phyloP scores from a whole-genome alignment of 2,888 invertebrate genomes.

The Suillia variegata region DNA sequence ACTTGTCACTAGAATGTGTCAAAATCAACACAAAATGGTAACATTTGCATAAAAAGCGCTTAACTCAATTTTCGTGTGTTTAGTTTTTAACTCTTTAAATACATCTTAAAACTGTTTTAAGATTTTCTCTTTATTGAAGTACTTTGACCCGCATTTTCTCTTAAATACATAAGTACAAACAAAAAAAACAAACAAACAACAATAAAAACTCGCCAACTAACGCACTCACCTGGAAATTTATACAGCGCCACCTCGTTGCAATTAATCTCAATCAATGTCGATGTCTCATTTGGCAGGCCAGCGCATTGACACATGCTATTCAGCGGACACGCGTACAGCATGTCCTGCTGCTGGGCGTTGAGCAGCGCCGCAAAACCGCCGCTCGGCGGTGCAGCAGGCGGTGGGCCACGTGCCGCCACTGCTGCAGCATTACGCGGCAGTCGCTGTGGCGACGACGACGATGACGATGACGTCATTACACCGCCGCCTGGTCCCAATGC shows the following conservation, averaged over 20 bases:
- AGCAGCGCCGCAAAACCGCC: conserved; percentile 51
- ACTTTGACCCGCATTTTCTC: too few species aligned
- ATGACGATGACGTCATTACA: conserved; percentile 6
- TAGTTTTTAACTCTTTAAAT: too few species aligned
- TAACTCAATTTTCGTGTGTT: too few species aligned
- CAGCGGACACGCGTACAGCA: conserved; percentile 59
- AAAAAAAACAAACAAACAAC: too few species aligned
- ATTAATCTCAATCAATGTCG: conserved; percentile 61
- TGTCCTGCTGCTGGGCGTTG: conserved; percentile 59
- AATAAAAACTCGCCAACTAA: too few species aligned
- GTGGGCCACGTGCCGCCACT: conserved; percentile 33
- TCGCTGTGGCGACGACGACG: conserved; percentile 23
- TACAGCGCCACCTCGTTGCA: conserved; percentile 62
- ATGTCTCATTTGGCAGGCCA: conserved; percentile 61
- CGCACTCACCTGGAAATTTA: conserved; percentile 61
- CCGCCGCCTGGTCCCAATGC: conserved; percentile 30
- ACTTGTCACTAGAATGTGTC: too few species aligned
- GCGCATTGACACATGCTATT: conserved; percentile 62
- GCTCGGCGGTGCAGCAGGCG: conserved; percentile 23
- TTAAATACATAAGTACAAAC: too few species aligned
- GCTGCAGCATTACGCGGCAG: conserved; percentile 38
- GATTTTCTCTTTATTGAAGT: too few species aligned
- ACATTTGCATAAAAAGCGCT: too few species aligned
- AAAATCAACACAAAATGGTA: too few species aligned
- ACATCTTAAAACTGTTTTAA: too few species aligned